A percentile compares a stretch with the other conserved stretches of the same genome.
These are phyloP conservation scores for Apeira syringaria DNA, from an alignment of 2,888 invertebrate genomes.

Conservation along the genomic window DNA sequence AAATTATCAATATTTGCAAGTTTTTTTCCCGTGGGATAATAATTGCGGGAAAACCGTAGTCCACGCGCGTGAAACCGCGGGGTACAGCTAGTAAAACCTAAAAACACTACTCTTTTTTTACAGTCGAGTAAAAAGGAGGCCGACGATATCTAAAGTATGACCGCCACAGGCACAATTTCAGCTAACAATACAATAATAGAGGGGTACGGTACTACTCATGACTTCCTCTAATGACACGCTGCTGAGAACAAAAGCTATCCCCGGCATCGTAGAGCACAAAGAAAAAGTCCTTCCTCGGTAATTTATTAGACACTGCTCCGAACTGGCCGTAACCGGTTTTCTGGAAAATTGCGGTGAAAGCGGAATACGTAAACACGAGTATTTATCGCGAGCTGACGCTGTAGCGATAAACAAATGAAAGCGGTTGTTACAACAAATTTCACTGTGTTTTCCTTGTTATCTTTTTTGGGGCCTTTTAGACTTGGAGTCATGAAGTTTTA, in stretches of 20 bases:
- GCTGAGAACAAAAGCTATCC: neutral
- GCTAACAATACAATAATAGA: too few relatives aligned
- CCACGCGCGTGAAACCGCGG: too few relatives aligned
- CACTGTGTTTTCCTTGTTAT: neutral
- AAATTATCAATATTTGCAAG: too few relatives aligned
- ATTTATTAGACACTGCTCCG: conserved; percentile 1
- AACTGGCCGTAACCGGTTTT: conserved; percentile 3
- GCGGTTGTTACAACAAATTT: conserved; percentile 1
- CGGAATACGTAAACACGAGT: conserved; percentile 5
- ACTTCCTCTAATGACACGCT: too few relatives aligned
- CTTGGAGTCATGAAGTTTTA: neutral
- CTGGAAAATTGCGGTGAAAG: conserved; percentile 2
- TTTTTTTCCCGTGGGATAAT: too few relatives aligned
- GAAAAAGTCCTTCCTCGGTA: neutral
- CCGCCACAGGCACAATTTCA: too few relatives aligned
- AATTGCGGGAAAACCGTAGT: too few relatives aligned
- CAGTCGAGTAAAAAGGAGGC: too few relatives aligned
- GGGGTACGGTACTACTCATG: too few relatives aligned
- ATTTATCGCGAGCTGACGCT: conserved; percentile 5
- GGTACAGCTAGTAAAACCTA: too few relatives aligned
- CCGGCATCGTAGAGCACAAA: neutral
- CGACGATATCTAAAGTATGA: too few relatives aligned
- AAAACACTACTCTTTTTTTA: too few relatives aligned
- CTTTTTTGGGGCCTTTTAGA: neutral
- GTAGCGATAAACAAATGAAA: conserved; percentile 6